Conservation (phyloP, 2,888 invertebrate genomes). For the Syrista parreyssii region DNA sequence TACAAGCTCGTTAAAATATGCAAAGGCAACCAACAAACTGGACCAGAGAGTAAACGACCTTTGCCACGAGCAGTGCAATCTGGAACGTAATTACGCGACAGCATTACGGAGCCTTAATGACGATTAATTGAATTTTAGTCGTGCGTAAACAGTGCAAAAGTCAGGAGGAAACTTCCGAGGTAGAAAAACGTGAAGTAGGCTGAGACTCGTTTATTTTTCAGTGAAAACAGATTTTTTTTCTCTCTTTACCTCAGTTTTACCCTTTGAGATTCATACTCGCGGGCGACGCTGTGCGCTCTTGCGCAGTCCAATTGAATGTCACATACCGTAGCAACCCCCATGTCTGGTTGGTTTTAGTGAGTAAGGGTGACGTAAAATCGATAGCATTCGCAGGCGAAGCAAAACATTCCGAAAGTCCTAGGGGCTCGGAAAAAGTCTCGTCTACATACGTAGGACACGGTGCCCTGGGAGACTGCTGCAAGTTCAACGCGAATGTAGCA, state of each 20-base stretch:
- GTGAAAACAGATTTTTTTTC: background rate
- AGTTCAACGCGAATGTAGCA: background rate
- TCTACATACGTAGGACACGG: background rate
- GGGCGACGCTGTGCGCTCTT: background rate
- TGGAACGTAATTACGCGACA: background rate
- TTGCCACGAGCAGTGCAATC: background rate
- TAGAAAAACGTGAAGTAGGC: background rate
- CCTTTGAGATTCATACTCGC: background rate
- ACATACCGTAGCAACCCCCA: background rate
- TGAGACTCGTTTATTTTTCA: background rate
- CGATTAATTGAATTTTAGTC: background rate
- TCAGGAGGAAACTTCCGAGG: background rate
- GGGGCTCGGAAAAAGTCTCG: background rate
- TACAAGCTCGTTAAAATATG: background rate
- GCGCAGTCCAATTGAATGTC: background rate
- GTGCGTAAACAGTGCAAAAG: background rate
- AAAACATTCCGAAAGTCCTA: background rate
- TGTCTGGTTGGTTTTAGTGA: background rate
- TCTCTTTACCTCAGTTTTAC: background rate
- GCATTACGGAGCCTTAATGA: background rate
- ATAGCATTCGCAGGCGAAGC: background rate
- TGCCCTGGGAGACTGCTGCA: background rate
- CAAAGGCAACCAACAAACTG: background rate
- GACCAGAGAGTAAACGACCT: background rate
- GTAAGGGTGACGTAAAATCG: background rate